Conservation (phyloP, 1,140 invertebrate species). For the Nymphalis io region DNA sequence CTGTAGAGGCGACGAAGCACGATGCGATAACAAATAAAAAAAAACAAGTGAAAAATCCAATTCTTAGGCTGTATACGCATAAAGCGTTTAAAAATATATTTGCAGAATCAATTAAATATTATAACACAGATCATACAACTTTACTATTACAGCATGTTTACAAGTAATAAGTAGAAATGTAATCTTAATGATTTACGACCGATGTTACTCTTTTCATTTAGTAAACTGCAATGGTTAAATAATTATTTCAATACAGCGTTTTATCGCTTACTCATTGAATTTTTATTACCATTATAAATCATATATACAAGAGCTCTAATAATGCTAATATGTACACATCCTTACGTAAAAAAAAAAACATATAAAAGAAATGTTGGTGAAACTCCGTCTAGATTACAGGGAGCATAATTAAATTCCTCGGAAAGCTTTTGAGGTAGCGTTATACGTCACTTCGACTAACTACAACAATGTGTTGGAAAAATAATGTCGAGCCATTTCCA, state of each 20-base stretch:
- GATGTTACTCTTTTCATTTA: no score
- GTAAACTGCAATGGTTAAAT: no score
- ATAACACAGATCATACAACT: no score
- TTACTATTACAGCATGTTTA: no score
- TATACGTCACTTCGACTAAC: slow-evolving; percentile 44
- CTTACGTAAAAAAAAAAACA: background rate
- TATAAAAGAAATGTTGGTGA: slow-evolving; percentile 13
- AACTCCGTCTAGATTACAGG: slow-evolving; percentile 37
- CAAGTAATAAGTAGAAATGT: no score
- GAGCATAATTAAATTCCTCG: slow-evolving; percentile 53
- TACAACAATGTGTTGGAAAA: slow-evolving; percentile 42
- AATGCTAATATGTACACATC: background rate
- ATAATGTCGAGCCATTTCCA: slow-evolving; percentile 35
- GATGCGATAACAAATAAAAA: slow-evolving; percentile 15
- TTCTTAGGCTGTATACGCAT: background rate
- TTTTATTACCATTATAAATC: background rate
- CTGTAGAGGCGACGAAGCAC: slow-evolving; percentile 13
- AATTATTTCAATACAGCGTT: no score
- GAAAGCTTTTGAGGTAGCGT: slow-evolving; percentile 40
- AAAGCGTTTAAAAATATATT: background rate
- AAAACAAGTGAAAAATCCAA: background rate
- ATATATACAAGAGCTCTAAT: background rate
- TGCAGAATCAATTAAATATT: no score
- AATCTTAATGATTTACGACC: no score
- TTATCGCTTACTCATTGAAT: no score